Conservation (phyloP, 2,888 invertebrate species). For the Agrilus cyanescens region DNA sequence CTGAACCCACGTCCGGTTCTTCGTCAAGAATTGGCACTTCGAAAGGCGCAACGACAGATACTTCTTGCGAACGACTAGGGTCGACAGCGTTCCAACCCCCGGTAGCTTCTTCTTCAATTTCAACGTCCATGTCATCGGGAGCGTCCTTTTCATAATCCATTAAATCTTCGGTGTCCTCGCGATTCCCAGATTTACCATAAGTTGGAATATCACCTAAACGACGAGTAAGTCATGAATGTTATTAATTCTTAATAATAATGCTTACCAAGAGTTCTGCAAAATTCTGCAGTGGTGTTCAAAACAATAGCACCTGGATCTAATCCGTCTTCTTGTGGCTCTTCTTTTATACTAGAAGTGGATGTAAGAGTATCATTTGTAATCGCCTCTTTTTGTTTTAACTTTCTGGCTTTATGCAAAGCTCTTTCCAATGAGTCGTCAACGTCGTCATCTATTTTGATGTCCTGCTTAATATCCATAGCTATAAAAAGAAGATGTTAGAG, state of each 20-base stretch:
- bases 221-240: background rate
- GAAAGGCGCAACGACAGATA: slow-evolving; percentile 36
- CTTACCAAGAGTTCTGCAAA: slow-evolving; percentile 71
- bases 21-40: slow-evolving; percentile 71
- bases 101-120: slow-evolving; percentile 23
- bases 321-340: slow-evolving; percentile 27
- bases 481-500: slow-evolving; percentile 2
- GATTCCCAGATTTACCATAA: slow-evolving; percentile 81
- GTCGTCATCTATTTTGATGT: slow-evolving; percentile 48
- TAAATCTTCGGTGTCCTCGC: slow-evolving; percentile 65
- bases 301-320: slow-evolving; percentile 49
- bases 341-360: slow-evolving; percentile 26
- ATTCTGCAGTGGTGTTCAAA: slow-evolving; percentile 90
- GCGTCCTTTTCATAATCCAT: slow-evolving; percentile 29
- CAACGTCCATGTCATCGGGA: slow-evolving; percentile 19
- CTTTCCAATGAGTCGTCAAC: slow-evolving; percentile 41
- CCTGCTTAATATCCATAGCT: slow-evolving; percentile 7
- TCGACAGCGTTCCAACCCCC: slow-evolving; percentile 46
- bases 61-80: slow-evolving; percentile 30
- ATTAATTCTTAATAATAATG: background rate
- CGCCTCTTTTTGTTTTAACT: slow-evolving; percentile 41
- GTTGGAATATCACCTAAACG: slow-evolving; percentile 74
- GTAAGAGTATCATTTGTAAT: slow-evolving; percentile 23
- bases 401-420: slow-evolving; percentile 45
- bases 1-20: slow-evolving; percentile 85